These are phyloP conservation scores for Mobula hypostoma DNA, from an alignment of 2,113 vertebrate species.

Conservation along the genomic window DNA sequence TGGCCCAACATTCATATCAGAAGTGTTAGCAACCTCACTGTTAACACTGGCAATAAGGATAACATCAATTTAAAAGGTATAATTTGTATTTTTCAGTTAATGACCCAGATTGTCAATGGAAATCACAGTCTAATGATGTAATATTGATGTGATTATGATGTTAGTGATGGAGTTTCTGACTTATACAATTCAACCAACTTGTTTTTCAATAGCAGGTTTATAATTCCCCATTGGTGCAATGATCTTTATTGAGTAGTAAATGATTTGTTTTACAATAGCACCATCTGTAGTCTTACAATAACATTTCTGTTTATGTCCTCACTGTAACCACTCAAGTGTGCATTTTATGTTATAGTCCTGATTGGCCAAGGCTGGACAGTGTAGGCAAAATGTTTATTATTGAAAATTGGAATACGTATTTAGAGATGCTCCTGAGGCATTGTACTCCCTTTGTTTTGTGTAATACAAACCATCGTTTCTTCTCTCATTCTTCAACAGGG, in stretches of 20 bases:
- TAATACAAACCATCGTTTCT: neutral
- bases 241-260: neutral
- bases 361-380: neutral
- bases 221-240: no score
- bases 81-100: neutral
- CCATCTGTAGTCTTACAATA: neutral
- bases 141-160: neutral
- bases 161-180: neutral
- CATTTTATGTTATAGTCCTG: neutral
- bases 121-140: neutral
- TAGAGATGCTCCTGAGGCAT: no score
- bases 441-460: neutral
- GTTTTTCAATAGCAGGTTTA: neutral
- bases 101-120: neutral
- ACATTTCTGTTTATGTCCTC: neutral
- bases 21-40: neutral
- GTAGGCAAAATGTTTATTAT: neutral
- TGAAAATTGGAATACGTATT: neutral
- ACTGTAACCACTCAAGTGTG: neutral
- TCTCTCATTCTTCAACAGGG: conserved; percentile 7
- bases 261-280: conserved; percentile 27
- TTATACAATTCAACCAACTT: neutral
- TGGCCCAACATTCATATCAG: neutral
- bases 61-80: neutral
- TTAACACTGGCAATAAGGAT: neutral